Evolutionary conservation across 2,113 vertebrate genomes (phyloP), one percentile per base, ranked within the genome.

Genomic region (Geococcyx californianus): DNA sequence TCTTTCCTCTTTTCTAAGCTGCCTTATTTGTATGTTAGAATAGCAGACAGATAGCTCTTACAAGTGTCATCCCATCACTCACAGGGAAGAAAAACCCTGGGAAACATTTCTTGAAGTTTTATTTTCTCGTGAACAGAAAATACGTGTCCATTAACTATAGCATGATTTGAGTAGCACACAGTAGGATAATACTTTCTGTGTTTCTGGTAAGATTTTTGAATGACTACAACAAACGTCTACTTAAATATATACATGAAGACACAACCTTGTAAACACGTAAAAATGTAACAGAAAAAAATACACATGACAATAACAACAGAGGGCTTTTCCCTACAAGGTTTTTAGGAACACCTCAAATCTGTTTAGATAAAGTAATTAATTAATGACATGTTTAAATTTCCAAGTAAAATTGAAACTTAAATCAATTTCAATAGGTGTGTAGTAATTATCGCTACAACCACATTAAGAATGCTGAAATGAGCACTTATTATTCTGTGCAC

Each of bases 401-500:
- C 89, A 95, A 89, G 80, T 73, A 95, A 94, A 69, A 82, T 45
- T 91, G 84, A 92, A 92, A 89, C 67, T 77, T 87, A 90, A 96
- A 93, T 91, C 28, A 75, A n/a, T 90, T 97, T 92, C 77, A 93
- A 25, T 63, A 96, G 73, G 72, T 69, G 38, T 45, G 25, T 52
- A 95, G 56, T 67, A 94, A 95, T 96, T 89, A 90, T 94, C 73
- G 85, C 81, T 93, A 73, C 9, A 4, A 67, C 92, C 87, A 76
- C 34, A 91, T 59, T 34, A 96, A 81, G 69, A 94, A 55, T 78
- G 42, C 45, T 83, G 72, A 79, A 94, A 91, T 21, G 67, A 87
- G 66, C 38, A 63, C 45, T 96, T 97, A 87, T 23, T 94, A 97
- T 97, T 97, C 97, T 91, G 45, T 3, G 7, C 91, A 97, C 87